Base-by-base conservation (phyloP, 1,140 invertebrate genomes). In the Drosophila novamexicana region DNA sequence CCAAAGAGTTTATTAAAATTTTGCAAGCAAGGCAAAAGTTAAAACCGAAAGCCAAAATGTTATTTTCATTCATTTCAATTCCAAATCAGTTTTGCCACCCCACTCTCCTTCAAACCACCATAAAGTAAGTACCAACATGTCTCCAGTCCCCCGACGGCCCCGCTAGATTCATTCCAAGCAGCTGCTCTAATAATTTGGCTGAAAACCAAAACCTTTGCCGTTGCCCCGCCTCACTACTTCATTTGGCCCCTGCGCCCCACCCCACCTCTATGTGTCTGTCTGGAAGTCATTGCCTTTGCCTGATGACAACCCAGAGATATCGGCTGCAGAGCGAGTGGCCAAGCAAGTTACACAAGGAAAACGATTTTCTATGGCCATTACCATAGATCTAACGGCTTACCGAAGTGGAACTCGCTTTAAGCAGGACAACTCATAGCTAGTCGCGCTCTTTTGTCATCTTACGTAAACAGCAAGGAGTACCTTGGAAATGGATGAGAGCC, bases 271-370 rank as follows among this genome's bases (percentile, higher is more conserved):
- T 12, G 47, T 64, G 10, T 7, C 32, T 29, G 68, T 71, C 77
- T 76, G 73, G 57, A 63, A 79, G 71, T 79, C 79, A 77, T 85
- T 86, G 79, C 68, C 83, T 82, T 74, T 77, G 34, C 81, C 22
- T 75, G 83, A 86, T 86, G 83, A 83, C 83, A 88, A 77, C 44
- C 73, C 54, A 59, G 68, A 83, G 83, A 88, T 88, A 88, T 79
- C 79, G 79, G 37, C 32, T 40, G 61, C 61, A 63, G 54, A 66
- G 77, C 65, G 85, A 68, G 64, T 80, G 64, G 79, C 70, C 56
- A 64, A 65, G 62, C 65, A 49, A 77, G 68, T 74, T 64, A 64
- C 63, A 61, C 79, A 81, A 74, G 67, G 71, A 79, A 56, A 84
- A 67, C 75, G 78, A 45, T 84, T 84, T 84, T 81, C 74, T 68